These are phyloP conservation scores for Caprella mutica DNA, from an alignment of 2,888 invertebrate species.

Conservation along the genomic window DNA sequence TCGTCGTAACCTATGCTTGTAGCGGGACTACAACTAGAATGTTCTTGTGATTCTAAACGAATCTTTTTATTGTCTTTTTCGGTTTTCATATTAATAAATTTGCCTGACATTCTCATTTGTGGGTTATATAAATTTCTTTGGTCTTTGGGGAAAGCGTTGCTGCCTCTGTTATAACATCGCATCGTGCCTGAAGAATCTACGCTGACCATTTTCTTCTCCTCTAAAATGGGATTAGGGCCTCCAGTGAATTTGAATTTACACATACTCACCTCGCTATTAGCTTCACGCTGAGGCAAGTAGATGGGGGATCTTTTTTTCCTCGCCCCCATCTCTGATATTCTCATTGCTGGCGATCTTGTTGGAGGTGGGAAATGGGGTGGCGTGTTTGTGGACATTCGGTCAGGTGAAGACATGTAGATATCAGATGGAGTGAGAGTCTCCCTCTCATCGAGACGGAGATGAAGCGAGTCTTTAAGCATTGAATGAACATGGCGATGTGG, in stretches of 20 bases:
- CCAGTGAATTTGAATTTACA: constrained; percentile 90
- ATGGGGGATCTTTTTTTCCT: constrained; percentile 29
- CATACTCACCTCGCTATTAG: constrained; percentile 54
- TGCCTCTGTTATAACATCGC: constrained; percentile 49
- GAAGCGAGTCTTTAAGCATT: constrained; percentile 31
- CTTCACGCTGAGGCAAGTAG: constrained; percentile 28
- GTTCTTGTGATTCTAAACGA: constrained; percentile 28
- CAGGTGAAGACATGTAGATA: constrained; percentile 9
- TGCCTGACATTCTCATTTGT: constrained; percentile 23
- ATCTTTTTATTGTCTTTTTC: constrained; percentile 34
- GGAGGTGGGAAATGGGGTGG: neutral
- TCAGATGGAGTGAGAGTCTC: constrained; percentile 20
- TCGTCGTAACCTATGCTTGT: constrained; percentile 21
- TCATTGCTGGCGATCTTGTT: neutral
- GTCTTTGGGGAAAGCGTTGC: constrained; percentile 10
- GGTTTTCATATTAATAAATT: constrained; percentile 29
- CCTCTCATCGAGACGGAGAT: constrained; percentile 30
- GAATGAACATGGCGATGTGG: constrained; percentile 30
- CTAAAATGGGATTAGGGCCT: constrained; percentile 73
- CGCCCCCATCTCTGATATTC: constrained; percentile 13
- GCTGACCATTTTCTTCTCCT: constrained; percentile 83
- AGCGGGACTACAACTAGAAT: constrained; percentile 17
- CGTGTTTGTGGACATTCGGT: constrained; percentile 8
- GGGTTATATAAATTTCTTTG: constrained; percentile 1
- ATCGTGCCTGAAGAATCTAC: constrained; percentile 83